Evolutionary conservation across 2,888 invertebrate species (phyloP).

Genomic region (Chloroclystis v-ata): DNA sequence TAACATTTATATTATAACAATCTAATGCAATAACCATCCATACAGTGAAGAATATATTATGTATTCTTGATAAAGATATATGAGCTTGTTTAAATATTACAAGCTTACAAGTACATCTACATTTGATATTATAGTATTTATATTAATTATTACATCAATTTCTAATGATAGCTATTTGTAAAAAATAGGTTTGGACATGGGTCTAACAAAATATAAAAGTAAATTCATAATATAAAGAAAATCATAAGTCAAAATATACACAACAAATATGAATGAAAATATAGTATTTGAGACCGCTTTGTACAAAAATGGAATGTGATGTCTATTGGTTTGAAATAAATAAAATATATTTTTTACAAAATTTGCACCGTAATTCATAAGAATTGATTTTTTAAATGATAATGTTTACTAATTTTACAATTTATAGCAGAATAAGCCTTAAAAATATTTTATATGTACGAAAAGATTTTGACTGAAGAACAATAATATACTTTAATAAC

Average conservation of each 20-base stretch:
- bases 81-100: slow-evolving; percentile 13
- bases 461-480: not conserved
- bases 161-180: slow-evolving; percentile 4
- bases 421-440: too few relatives aligned
- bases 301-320: slow-evolving; percentile 73
- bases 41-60: slow-evolving; percentile 32
- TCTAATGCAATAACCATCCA: slow-evolving; percentile 57
- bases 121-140: slow-evolving; percentile 5
- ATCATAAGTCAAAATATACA: slow-evolving; percentile 2
- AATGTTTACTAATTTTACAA: not conserved
- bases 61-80: slow-evolving; percentile 8
- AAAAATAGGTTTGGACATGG: slow-evolving; percentile 6
- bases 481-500: too few relatives aligned
- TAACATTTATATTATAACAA: slow-evolving; percentile 60
- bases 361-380: slow-evolving; percentile 57
- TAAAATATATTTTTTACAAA: slow-evolving; percentile 19
- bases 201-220: slow-evolving; percentile 3
- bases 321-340: slow-evolving; percentile 45
- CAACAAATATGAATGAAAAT: slow-evolving; percentile 11
- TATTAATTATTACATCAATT: slow-evolving; percentile 12
- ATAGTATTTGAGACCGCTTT: slow-evolving; percentile 34
- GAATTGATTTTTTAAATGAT: slow-evolving; percentile 28
- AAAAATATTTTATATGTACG: too few relatives aligned
- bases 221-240: not conserved
- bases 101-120: slow-evolving; percentile 16